A percentile compares a stretch with the other conserved stretches of the same genome.
Evolutionary conservation across 35 echinoderm and acorn worm genomes (phyloP).

Genomic region (Chiridota heheva): DNA sequence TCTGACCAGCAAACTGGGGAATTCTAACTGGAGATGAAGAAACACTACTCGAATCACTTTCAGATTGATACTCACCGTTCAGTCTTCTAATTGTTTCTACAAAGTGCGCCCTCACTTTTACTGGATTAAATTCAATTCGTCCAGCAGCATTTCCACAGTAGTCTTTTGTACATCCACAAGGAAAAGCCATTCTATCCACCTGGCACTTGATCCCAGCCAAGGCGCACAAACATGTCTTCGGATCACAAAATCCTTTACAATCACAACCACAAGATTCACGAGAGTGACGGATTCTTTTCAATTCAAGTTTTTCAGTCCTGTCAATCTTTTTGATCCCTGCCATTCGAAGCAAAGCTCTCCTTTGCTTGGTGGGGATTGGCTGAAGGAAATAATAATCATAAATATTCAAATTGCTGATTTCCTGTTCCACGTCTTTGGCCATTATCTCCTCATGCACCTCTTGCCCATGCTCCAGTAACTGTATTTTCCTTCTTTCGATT

Average conservation of each 20-base stretch:
- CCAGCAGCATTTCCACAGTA: conserved; percentile 72
- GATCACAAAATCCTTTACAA: conserved; percentile 76
- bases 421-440: conserved; percentile 70
- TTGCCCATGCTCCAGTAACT: conserved; percentile 51
- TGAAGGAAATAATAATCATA: conserved; percentile 97
- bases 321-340: conserved; percentile 93
- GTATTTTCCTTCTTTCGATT: conserved; percentile 62
- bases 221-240: conserved; percentile 81
- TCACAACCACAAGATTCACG: conserved; percentile 93
- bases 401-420: conserved; percentile 78
- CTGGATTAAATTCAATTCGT: conserved; percentile 94
- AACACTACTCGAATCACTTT: neutral
- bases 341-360: conserved; percentile 60
- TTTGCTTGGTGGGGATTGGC: conserved; percentile 88
- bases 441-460: conserved; percentile 56
- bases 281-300: conserved; percentile 85
- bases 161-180: conserved; percentile 91
- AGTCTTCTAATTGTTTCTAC: conserved; percentile 83
- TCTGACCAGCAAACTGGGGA: conserved; percentile 20
- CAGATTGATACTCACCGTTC: conserved; percentile 62
- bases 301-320: conserved; percentile 85
- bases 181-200: conserved; percentile 90
- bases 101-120: conserved; percentile 86
- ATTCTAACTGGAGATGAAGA: conserved; percentile 19
- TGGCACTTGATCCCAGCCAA: conserved; percentile 95